A percentile compares a stretch with the other conserved stretches of the same genome.
Conservation (phyloP, 2,113 vertebrate genomes). For the Leucopsar rothschildi region DNA sequence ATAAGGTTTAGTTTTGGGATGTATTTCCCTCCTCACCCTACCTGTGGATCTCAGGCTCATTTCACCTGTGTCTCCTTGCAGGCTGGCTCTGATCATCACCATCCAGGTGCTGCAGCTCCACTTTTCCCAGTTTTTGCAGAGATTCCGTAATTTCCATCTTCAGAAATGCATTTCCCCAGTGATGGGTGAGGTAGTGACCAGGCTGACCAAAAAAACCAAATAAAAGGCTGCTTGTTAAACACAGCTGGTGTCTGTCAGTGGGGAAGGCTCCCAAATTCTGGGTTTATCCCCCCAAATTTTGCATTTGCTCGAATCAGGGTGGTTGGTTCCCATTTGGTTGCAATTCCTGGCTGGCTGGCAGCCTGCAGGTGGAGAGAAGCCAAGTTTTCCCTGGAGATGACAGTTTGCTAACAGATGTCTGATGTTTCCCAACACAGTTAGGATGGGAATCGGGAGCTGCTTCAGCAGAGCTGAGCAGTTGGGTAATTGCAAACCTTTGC, state of each 20-base stretch:
- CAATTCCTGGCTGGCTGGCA: constrained; percentile 8
- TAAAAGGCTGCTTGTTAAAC: not conserved
- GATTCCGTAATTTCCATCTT: not conserved
- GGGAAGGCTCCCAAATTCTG: not conserved
- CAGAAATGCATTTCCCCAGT: not conserved
- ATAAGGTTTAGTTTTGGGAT: not conserved
- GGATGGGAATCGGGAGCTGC: not conserved
- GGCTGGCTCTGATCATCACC: not conserved
- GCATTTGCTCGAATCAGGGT: not conserved
- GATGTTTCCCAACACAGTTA: constrained; percentile 37
- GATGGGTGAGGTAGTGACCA: rapidly evolving
- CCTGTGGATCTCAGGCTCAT: not conserved
- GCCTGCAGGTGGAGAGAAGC: not conserved
- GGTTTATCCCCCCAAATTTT: not conserved
- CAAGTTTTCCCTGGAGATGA: constrained; percentile 19
- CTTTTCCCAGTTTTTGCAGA: not conserved
- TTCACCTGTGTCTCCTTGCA: not conserved
- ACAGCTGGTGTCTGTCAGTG: not conserved
- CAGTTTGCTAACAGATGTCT: constrained; percentile 59
- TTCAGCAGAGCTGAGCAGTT: constrained; percentile 20
- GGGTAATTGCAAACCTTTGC: constrained; percentile 13
- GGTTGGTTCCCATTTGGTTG: not conserved
- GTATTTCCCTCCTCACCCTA: not conserved
- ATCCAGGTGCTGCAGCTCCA: not conserved
- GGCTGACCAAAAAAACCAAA: not conserved